Base-by-base conservation (phyloP, 2,113 vertebrate species). In the Leucoraja erinaceus region DNA sequence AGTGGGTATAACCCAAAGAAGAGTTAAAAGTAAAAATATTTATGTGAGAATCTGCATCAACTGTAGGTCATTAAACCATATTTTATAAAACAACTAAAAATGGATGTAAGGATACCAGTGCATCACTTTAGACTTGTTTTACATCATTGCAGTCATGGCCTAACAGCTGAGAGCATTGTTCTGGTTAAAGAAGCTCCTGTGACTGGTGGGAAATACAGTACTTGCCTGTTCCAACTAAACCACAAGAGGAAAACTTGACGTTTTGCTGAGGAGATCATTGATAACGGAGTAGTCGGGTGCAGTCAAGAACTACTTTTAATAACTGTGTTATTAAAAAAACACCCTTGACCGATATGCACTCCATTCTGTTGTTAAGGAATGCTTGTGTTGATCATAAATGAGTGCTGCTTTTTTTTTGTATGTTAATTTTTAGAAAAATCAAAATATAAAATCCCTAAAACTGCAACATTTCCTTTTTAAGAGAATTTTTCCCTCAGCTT, bases 391-490 rank as follows among this genome's bases (percentile, higher is more conserved):
- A n/a, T 88, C 83, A 31, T 88, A n/a, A n/a, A 5, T 88, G 14
- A 88, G 28, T 59, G 63, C 63, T 66, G 81, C 61, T n/a, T 63
- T 16, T 59, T 66, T 88, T 66, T 88, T 88, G 12, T 63, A 11
- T 63, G 83, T 31, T 88, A 63, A 63, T 88, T 88, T 47, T 88
- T 88, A 88, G 83, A 88, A 88, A 47, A 86, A 33, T 31, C 59
- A 61, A 88, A 88, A 63, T 66, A 33, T 63, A 63, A 88, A 63
- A 88, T 66, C n/a, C 59, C 83, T 88, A 88, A 88, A 88, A 66
- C 31, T 66, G 59, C 28, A 63, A 63, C 83, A 88, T 88, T 63
- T 59, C 83, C 83, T 88, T 88, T 63, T 88, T 88, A 88, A 88
- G 83, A 88, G 59, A 66, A 88, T 18, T 88, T 31, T 88, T 66